phyloP scores from a whole-genome alignment of 30 jellyfish, hydroid and myxozoan species.

The Rhopilema esculentum region DNA sequence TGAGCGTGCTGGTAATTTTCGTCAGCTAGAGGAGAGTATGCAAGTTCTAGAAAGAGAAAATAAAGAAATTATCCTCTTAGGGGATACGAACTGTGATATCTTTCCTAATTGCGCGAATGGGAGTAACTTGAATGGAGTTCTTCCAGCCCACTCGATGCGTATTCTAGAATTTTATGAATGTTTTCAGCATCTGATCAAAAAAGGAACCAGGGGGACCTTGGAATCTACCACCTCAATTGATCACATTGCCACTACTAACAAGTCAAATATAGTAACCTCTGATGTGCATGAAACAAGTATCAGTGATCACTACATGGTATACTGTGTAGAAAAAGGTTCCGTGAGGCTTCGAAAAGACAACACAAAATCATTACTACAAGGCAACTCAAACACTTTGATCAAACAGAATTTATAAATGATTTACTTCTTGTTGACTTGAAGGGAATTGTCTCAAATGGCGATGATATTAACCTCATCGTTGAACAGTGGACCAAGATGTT shows the following conservation, averaged over 20 bases:
- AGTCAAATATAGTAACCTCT: constrained; percentile 30
- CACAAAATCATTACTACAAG: constrained; percentile 13
- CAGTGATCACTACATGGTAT: constrained; percentile 37
- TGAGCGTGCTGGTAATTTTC: not conserved
- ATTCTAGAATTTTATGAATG: constrained; percentile 5
- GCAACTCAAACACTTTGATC: constrained; percentile 13
- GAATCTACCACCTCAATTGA: no score
- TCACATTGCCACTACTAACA: constrained; percentile 41
- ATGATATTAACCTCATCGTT: constrained; percentile 22
- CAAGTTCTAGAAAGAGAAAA: constrained; percentile 1
- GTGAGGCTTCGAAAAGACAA: constrained; percentile 37
- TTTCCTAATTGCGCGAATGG: constrained; percentile 1
- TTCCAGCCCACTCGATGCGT: constrained; percentile 4
- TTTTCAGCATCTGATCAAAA: constrained; percentile 14
- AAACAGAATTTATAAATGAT: no score
- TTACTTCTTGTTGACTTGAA: constrained; percentile 37
- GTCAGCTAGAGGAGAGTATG: constrained; percentile 1
- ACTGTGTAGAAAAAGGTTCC: constrained; percentile 31
- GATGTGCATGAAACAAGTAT: constrained; percentile 20
- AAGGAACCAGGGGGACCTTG: constrained; percentile 29
- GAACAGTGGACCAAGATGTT: constrained; percentile 25
- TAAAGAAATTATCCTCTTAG: not conserved
- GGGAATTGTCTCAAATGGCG: constrained; percentile 35
- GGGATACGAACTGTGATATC: not conserved
- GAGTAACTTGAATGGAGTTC: not conserved